Conservation (phyloP, 2,113 vertebrate genomes). For the Nesoenas mayeri region DNA sequence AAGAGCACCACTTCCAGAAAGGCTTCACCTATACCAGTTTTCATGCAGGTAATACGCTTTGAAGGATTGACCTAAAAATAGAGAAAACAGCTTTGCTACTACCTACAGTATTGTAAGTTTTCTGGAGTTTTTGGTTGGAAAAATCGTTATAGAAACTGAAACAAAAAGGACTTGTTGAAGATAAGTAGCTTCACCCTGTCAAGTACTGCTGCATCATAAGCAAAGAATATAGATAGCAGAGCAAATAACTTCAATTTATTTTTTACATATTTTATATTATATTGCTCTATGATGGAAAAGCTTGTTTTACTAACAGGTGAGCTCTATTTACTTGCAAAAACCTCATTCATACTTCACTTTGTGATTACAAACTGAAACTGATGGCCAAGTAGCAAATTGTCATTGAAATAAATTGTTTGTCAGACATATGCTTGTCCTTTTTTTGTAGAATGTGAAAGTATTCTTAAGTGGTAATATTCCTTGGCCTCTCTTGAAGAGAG, state of each 20-base stretch:
- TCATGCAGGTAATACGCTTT: not conserved
- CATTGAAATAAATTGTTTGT: not conserved
- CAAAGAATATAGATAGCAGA: not conserved
- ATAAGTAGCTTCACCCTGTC: not conserved
- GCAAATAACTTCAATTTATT: not conserved
- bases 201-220: not conserved
- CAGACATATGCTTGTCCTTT: not conserved
- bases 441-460: not conserved
- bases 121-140: not conserved
- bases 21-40: fast-evolving
- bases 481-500: not conserved
- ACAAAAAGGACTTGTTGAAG: not conserved
- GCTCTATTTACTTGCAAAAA: not conserved
- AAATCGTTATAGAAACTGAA: not conserved
- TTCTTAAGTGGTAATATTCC: not conserved
- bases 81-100: not conserved
- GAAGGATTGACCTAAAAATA: not conserved
- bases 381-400: not conserved
- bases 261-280: not conserved
- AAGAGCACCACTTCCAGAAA: not conserved
- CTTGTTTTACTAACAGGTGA: not conserved
- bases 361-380: not conserved
- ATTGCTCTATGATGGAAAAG: not conserved
- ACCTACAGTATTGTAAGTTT: not conserved
- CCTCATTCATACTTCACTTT: not conserved